phyloP scores from a whole-genome alignment of 2,113 vertebrate species.

The Beaufortia kweichowensis region DNA sequence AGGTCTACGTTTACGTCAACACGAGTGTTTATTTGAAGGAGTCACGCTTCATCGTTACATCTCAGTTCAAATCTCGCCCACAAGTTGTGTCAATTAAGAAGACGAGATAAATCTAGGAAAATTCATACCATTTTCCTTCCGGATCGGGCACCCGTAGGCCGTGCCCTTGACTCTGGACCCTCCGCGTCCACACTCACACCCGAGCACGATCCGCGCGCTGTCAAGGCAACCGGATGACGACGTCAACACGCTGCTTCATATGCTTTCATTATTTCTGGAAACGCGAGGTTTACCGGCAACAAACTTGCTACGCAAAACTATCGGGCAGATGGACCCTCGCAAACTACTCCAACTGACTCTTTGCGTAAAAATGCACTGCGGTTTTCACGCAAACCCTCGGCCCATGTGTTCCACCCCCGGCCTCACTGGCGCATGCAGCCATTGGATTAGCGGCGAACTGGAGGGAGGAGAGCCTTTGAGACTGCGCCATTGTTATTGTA shows the following conservation, averaged over 20 bases:
- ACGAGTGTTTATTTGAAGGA: not conserved
- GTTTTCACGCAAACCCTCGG: conserved; percentile 8
- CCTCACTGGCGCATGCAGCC: conserved; percentile 71
- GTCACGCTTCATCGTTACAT: not conserved
- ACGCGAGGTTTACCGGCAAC: conserved; percentile 46
- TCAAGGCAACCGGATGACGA: conserved; percentile 52
- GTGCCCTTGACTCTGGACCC: conserved; percentile 66
- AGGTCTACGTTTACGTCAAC: conserved; percentile 6
- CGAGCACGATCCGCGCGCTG: conserved; percentile 53
- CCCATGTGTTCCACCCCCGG: conserved; percentile 64
- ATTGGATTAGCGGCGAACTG: conserved; percentile 74
- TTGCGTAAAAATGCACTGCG: not conserved
- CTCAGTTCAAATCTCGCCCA: not conserved
- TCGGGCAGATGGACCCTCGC: not conserved
- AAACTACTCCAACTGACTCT: not conserved
- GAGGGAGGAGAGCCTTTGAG: conserved; percentile 70
- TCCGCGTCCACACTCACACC: conserved; percentile 34
- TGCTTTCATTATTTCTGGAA: conserved; percentile 36
- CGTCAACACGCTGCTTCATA: conserved; percentile 34
- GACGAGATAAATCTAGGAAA: not conserved
- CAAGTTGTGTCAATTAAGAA: not conserved
- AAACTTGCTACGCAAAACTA: conserved; percentile 56
- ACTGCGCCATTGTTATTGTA: conserved; percentile 77
- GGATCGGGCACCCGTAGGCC: conserved; percentile 40
- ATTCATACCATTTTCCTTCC: conserved; percentile 6